These are phyloP conservation scores for Brachyopa scutellaris DNA, from an alignment of 2,888 invertebrate genomes.

Conservation along the genomic window DNA sequence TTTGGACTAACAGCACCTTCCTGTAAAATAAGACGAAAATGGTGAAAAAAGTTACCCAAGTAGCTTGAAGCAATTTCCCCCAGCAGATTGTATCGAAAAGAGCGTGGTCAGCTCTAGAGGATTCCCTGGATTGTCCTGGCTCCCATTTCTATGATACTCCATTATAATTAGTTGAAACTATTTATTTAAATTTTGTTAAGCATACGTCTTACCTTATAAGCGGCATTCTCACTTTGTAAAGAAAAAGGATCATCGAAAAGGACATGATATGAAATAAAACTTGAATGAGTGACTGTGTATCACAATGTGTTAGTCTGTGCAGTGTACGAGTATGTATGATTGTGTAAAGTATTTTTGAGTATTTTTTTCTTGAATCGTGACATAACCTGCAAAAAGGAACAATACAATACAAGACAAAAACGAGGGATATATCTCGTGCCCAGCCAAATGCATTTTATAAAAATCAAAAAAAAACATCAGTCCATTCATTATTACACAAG, in stretches of 20 bases:
- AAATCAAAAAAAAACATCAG: constrained; percentile 30
- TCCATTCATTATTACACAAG: constrained; percentile 55
- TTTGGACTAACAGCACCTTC: too few relatives aligned
- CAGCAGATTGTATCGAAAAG: too few relatives aligned
- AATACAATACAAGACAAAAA: constrained; percentile 37
- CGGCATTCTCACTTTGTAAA: neutral
- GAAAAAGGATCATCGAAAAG: neutral
- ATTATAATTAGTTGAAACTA: too few relatives aligned
- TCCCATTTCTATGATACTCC: too few relatives aligned
- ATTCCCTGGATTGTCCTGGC: too few relatives aligned
- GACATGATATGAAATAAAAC: neutral
- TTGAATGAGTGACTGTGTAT: neutral
- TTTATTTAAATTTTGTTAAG: constrained; percentile 4
- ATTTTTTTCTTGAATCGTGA: constrained; percentile 33
- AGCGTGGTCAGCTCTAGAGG: too few relatives aligned
- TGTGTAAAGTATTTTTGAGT: constrained; percentile 10
- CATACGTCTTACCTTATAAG: neutral
- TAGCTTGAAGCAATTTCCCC: too few relatives aligned
- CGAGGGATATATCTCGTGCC: constrained; percentile 52
- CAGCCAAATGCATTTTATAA: constrained; percentile 62
- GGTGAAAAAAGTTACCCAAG: too few relatives aligned
- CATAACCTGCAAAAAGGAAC: constrained; percentile 58
- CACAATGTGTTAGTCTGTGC: constrained; percentile 29
- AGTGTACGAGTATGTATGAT: neutral
- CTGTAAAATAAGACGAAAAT: too few relatives aligned